Evolutionary conservation across 2,113 vertebrate genomes (phyloP), one percentile per base, ranked within the genome.

Genomic region (Pelmatolapia mariae): DNA sequence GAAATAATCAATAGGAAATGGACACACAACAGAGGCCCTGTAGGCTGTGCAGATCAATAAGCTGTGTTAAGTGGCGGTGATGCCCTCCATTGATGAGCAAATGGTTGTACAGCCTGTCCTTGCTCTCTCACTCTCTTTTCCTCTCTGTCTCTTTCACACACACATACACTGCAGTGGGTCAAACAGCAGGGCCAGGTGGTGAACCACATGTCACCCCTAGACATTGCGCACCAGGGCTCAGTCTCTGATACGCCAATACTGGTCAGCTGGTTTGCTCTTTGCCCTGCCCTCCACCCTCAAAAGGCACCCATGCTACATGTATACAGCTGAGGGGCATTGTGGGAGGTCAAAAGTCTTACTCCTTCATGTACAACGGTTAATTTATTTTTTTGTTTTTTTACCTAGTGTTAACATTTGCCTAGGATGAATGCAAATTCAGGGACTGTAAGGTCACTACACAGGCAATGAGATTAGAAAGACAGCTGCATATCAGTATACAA

Each of bases 1-100:
- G 94, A 96, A 95, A 96, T 96, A 96, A 97, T 97, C 97, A 94
- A 97, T 97, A 94, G 95, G 95, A 96, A 96, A 96, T 96, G 93
- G 96, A 96, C 95, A 96, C 96, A 96, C 95, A 96, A 94, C 91
- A 93, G 95, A 95, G 94, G 89, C 89, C 94, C 93, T 91, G 93
- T 93, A 92, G 95, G 93, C 94, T 90, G 86, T 85, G 80, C 84
- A 78, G 96, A 97, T 97, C 96, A 96, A 97, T 96, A 96, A 92
- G 82, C 92, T 95, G 95, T 96, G 96, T 97, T 97, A 97, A 97
- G 95, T 96, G 95, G 94, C 92, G 89, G 94, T 95, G 96, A 96
- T 95, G 94, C 94, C 93, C 93, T 95, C 94, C 95, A 96, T 96
- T 96, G 95, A 96, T 95, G 95, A 95, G 93, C 95, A 95, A 96